Percentiles rank a stretch among this genome's conserved stretches.
Evolutionary conservation across 2,888 invertebrate species (phyloP).

Genomic region (Sphecodes monilicornis): DNA sequence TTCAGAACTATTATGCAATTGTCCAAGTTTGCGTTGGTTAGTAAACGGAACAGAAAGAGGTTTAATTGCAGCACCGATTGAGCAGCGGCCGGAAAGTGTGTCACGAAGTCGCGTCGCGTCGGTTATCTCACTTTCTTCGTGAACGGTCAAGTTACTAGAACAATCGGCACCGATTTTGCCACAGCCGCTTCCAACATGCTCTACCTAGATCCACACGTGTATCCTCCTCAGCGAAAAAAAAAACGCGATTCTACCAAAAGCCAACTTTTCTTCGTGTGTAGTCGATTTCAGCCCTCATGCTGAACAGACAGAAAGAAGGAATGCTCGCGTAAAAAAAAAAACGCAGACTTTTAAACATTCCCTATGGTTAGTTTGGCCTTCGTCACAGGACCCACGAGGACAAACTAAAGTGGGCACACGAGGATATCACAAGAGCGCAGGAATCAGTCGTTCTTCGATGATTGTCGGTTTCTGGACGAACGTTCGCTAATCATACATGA

Average conservation of each 20-base stretch:
- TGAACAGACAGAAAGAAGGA: neutral
- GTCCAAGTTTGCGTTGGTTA: neutral
- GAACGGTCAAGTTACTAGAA: conserved; percentile 40
- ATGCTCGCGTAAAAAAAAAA: neutral
- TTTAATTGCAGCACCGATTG: conserved; percentile 39
- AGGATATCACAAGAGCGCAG: neutral
- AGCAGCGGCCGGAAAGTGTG: conserved; percentile 57
- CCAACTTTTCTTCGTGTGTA: neutral
- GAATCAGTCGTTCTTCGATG: too few species aligned
- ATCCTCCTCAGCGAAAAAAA: conserved; percentile 1
- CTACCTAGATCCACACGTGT: neutral
- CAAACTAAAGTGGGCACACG: neutral
- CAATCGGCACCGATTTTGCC: conserved; percentile 5
- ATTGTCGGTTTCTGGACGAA: too few species aligned
- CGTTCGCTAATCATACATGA: too few species aligned
- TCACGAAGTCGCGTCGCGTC: conserved; percentile 42
- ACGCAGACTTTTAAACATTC: neutral
- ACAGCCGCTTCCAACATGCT: neutral
- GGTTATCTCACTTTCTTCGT: conserved; percentile 63
- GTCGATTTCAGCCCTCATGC: neutral
- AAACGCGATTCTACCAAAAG: neutral
- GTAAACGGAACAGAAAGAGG: neutral
- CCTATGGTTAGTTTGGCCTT: neutral
- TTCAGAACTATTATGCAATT: neutral
- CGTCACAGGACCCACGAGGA: neutral